Conservation (phyloP, 2,888 invertebrate genomes). For the Orthonychiurus folsomi region DNA sequence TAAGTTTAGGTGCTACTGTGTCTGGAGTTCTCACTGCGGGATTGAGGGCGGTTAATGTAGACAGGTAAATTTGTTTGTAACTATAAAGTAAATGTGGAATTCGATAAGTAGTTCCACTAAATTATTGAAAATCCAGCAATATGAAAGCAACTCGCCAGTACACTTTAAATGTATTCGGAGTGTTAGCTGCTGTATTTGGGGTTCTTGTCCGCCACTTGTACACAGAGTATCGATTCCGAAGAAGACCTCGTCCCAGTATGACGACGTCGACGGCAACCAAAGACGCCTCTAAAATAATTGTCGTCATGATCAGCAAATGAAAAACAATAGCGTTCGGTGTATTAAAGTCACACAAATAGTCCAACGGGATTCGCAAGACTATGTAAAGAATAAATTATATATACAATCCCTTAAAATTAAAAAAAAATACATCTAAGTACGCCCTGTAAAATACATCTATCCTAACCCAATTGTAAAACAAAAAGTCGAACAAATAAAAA, state of each 20-base stretch:
- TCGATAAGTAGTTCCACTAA: neutral
- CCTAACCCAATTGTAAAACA: neutral
- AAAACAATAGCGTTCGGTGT: too few relatives aligned
- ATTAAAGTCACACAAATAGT: too few relatives aligned
- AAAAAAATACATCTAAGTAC: too few relatives aligned
- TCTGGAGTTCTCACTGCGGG: conserved; percentile 6
- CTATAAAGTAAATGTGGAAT: neutral
- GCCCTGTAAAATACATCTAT: too few relatives aligned
- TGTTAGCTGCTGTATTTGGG: conserved; percentile 9
- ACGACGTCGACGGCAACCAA: too few relatives aligned
- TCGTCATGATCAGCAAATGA: too few relatives aligned
- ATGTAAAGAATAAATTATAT: too few relatives aligned
- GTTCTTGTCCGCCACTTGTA: conserved; percentile 9
- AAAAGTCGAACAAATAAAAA: neutral
- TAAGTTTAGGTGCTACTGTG: neutral
- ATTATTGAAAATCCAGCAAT: neutral
- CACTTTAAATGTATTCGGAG: conserved; percentile 11
- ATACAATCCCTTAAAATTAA: too few relatives aligned
- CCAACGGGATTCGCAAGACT: too few relatives aligned
- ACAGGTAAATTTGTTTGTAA: neutral
- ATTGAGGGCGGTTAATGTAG: neutral
- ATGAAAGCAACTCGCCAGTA: neutral
- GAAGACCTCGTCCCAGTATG: conserved; percentile 16
- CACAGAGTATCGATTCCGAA: conserved; percentile 11
- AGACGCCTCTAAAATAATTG: too few relatives aligned